Conservation (phyloP, 1,140 invertebrate genomes). For the Diorhabda elongata region DNA sequence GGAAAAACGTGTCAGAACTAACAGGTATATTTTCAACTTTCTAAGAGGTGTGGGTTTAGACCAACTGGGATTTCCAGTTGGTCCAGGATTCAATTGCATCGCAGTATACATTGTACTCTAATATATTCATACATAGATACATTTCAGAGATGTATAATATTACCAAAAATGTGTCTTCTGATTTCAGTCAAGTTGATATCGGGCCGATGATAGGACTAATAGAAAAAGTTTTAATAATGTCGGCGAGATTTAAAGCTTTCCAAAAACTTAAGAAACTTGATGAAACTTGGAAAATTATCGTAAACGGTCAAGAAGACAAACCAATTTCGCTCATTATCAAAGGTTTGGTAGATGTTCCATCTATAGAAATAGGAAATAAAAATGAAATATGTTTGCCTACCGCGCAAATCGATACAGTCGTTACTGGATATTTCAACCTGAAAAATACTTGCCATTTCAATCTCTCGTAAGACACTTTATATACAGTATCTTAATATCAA, state of each 20-base stretch:
- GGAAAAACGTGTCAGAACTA: no score
- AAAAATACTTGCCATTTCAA: constrained; percentile 27
- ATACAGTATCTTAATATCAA: no score
- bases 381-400: constrained; percentile 28
- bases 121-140: no score
- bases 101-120: no score
- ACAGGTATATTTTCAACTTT: no score
- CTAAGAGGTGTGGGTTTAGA: no score
- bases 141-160: no score
- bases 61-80: no score
- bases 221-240: constrained; percentile 25
- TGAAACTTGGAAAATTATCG: constrained; percentile 32
- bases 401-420: constrained; percentile 28
- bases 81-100: no score
- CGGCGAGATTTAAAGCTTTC: constrained; percentile 24
- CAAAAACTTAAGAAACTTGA: constrained; percentile 18
- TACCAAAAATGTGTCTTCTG: no score
- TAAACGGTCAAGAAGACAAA: constrained; percentile 30
- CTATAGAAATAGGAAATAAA: constrained; percentile 26
- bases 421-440: constrained; percentile 15
- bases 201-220: constrained; percentile 35
- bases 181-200: constrained; percentile 26
- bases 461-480: constrained; percentile 19
- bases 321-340: constrained; percentile 23
- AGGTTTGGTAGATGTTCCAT: constrained; percentile 28